Base-by-base conservation (phyloP, 2,113 vertebrate genomes). In the Scomber scombrus region DNA sequence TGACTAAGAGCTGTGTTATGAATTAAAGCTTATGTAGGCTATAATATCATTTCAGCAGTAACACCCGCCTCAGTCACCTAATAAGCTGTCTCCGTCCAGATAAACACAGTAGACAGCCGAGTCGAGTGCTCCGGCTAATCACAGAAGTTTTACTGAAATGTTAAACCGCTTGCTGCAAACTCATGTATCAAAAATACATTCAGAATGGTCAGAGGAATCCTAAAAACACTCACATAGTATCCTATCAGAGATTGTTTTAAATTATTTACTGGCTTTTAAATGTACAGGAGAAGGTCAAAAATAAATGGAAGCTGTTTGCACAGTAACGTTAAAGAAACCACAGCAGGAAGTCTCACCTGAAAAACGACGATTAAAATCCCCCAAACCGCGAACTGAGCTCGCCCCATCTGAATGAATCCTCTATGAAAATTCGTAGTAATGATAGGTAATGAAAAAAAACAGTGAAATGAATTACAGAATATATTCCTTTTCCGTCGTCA, bases 321-420 rank as follows among this genome's bases (percentile, higher is more conserved):
- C 1, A 14, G 14, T n/a, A 11, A 26, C 23, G 23, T 26, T 11
- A 3, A n/a, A 47, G 4, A 9, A 12, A n/a, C 11, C 3, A 73
- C 3, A 29, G 4, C 19, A 31, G 52, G 47, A 66, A 81, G 52
- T 58, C 89, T 91, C 66, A 95, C 94, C 94, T 94, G 93, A 9
- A 91, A 77, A 62, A 87, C 45, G 23, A 88, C n/a, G 62, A 90
- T 0, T 12, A 93, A 67, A 66, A 89, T 21, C 47, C 68, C 85
- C 26, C 81, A 80, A 60, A 85, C 70, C 62, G 82, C 70, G 51
- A 88, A 61, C 47, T 69, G 5, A 49, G 79, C 71, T 71, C 70
- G 56, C 71, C 84, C 90, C 93, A 93, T 93, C 49, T 50, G 34
- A 40, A 0, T 5, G 11, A 61, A 18, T 34, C 55, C 56, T 50